phyloP scores from a whole-genome alignment of 1,140 invertebrate species.

The Anastatus disparis region DNA sequence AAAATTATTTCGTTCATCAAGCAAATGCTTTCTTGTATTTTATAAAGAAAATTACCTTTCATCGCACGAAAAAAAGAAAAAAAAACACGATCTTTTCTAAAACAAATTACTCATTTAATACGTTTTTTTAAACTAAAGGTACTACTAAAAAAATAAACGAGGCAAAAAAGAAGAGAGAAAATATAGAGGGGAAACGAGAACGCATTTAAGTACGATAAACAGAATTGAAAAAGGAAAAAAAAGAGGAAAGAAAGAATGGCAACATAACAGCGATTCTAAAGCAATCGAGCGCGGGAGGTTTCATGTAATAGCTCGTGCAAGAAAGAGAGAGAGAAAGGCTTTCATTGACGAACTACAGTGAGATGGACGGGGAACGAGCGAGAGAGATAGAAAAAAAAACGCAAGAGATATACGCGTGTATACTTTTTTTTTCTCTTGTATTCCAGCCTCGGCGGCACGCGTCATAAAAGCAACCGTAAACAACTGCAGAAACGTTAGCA shows the following conservation, averaged over 20 bases:
- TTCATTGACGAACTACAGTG: slow-evolving; percentile 18
- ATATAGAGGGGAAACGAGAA: not conserved
- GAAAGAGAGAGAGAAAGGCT: not conserved
- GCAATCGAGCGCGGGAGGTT: slow-evolving; percentile 13
- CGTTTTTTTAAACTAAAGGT: too few species aligned
- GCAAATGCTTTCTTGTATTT: too few species aligned
- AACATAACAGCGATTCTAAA: not conserved
- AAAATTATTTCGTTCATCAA: too few species aligned
- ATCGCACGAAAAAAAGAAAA: too few species aligned
- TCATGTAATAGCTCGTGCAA: slow-evolving; percentile 24
- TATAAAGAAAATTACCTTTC: too few species aligned
- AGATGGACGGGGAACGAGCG: not conserved
- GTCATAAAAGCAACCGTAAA: slow-evolving; percentile 40
- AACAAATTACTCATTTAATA: not conserved
- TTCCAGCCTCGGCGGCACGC: not conserved
- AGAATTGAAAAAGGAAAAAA: too few species aligned
- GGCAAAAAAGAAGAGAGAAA: not conserved
- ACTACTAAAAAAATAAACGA: too few species aligned
- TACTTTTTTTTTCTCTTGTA: slow-evolving; percentile 29
- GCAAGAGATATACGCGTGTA: not conserved
- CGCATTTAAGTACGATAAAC: slow-evolving; percentile 18
- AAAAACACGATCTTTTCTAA: not conserved
- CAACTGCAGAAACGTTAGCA: slow-evolving; percentile 27
- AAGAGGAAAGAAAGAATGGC: not conserved
- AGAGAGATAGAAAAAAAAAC: not conserved